Evolutionary conservation across 2,888 invertebrate genomes (phyloP).

Genomic region (Lepidochitona cinerea): DNA sequence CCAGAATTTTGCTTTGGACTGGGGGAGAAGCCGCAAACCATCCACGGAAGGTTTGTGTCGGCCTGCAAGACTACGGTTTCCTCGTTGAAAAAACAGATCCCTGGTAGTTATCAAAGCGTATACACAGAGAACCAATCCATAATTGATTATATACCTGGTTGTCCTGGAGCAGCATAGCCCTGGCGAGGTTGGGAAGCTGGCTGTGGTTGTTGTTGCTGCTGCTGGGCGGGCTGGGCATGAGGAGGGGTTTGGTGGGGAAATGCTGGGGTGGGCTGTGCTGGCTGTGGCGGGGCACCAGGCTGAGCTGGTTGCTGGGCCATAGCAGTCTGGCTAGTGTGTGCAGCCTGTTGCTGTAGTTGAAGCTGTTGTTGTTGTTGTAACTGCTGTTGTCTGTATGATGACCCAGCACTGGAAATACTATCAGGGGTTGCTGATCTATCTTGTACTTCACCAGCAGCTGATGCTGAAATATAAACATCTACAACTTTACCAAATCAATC

Average conservation of each 20-base stretch:
- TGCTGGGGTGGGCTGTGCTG: conserved; percentile 10
- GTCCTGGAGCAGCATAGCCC: neutral
- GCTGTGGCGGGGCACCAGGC: conserved; percentile 2
- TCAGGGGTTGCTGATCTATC: conserved; percentile 57
- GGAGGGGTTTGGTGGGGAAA: conserved; percentile 18
- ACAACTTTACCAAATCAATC: no score
- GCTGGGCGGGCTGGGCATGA: conserved; percentile 26
- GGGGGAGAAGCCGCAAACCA: no score
- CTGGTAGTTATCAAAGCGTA: no score
- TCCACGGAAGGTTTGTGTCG: no score
- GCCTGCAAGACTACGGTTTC: no score
- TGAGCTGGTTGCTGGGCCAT: conserved; percentile 9
- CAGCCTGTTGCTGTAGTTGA: conserved; percentile 21
- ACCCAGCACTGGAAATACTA: conserved; percentile 61
- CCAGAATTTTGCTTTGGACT: no score
- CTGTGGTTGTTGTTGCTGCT: conserved; percentile 17
- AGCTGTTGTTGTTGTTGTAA: conserved; percentile 25
- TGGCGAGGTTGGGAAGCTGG: conserved; percentile 4
- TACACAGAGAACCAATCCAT: no score
- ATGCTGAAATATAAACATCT: no score
- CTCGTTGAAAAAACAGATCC: no score
- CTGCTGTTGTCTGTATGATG: conserved; percentile 34
- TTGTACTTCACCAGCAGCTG: neutral
- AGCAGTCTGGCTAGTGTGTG: conserved; percentile 12
- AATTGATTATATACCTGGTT: conserved; percentile 4